Conservation (phyloP, 2,797 vertebrate genomes). For the Hybognathus amarus region DNA sequence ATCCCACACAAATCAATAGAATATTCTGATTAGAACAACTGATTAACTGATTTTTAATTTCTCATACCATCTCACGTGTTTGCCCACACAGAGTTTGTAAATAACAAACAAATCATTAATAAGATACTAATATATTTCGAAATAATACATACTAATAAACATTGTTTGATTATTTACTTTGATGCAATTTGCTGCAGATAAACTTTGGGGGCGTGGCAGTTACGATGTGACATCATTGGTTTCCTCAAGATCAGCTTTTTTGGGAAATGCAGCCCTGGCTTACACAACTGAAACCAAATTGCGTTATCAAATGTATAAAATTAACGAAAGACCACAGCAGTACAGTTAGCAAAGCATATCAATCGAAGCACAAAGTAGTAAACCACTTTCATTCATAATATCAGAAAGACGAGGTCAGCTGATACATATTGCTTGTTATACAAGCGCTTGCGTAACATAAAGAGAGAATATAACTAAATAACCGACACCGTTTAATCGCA, state of each 20-base stretch:
- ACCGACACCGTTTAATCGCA: background rate
- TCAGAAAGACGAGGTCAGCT: background rate
- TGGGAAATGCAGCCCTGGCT: background rate
- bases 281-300: background rate
- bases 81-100: background rate
- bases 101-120: background rate
- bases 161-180: background rate
- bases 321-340: background rate
- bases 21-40: background rate
- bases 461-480: background rate
- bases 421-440: constrained; percentile 2
- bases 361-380: background rate
- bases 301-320: background rate
- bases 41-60: background rate
- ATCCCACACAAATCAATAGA: background rate
- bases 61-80: background rate
- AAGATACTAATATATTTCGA: background rate
- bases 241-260: background rate
- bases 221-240: background rate
- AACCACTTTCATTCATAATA: background rate
- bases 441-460: constrained; percentile 41
- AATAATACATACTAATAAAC: background rate
- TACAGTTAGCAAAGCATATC: background rate
- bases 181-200: background rate
- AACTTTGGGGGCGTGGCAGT: background rate